A percentile compares a stretch with the other conserved stretches of the same genome.
These are phyloP conservation scores for Phoenicopterus ruber DNA, from an alignment of 2,113 vertebrate species.

Conservation along the genomic window DNA sequence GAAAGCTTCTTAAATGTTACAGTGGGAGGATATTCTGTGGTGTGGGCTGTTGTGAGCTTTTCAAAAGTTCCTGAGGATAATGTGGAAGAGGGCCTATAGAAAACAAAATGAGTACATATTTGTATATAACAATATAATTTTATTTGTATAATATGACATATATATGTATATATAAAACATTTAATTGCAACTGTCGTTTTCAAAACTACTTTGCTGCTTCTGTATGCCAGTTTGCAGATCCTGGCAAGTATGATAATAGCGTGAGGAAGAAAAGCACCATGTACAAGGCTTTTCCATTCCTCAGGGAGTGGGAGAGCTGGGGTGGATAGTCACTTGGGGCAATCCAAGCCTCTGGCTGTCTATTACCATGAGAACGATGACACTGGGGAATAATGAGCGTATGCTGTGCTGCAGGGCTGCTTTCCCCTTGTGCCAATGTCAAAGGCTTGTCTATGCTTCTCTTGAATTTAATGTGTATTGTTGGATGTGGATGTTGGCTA, in stretches of 20 bases:
- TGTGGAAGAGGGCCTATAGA: background rate
- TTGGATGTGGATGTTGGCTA: background rate
- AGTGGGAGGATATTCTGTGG: background rate
- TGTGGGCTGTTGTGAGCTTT: background rate
- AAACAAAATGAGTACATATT: background rate
- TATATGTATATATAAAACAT: background rate
- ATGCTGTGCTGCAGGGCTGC: background rate
- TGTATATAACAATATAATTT: background rate
- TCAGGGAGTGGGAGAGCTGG: background rate
- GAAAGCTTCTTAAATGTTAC: background rate
- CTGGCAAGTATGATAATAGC: background rate
- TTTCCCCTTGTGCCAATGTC: conserved; percentile 9
- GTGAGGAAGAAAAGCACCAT: background rate
- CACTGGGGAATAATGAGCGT: background rate
- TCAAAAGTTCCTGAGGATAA: background rate
- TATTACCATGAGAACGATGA: background rate
- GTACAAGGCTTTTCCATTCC: background rate
- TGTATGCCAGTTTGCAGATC: background rate
- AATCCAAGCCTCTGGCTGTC: background rate
- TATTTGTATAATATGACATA: background rate
- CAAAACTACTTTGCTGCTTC: background rate
- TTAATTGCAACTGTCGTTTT: background rate
- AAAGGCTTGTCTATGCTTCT: background rate
- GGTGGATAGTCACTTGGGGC: background rate
- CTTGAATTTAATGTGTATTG: background rate